Conservation (phyloP, 2,888 invertebrate genomes). For the Chalcis sispes region DNA sequence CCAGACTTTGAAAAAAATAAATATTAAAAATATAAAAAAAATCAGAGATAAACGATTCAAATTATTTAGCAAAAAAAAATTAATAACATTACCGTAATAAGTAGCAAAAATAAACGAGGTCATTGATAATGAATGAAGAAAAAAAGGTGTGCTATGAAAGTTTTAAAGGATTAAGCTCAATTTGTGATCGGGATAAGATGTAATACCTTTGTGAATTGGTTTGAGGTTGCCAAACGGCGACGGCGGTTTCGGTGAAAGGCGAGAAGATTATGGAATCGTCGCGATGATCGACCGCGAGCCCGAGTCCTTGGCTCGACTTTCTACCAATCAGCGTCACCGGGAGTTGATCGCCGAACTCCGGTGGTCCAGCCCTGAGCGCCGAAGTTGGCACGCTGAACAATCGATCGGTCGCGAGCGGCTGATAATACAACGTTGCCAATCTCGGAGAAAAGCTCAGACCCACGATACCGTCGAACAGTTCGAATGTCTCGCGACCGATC, state of each 20-base stretch:
- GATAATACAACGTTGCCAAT: slow-evolving; percentile 82
- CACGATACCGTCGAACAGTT: slow-evolving; percentile 86
- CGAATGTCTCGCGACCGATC: slow-evolving; percentile 83
- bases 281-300: slow-evolving; percentile 83
- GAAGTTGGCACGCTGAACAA: slow-evolving; percentile 87
- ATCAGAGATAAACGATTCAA: too few species aligned
- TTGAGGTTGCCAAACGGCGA: slow-evolving; percentile 88
- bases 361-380: slow-evolving; percentile 84
- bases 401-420: slow-evolving; percentile 86
- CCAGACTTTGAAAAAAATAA: too few species aligned
- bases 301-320: slow-evolving; percentile 90
- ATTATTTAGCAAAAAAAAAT: too few species aligned
- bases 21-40: too few species aligned
- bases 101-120: too few species aligned
- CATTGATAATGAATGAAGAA: too few species aligned
- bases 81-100: too few species aligned
- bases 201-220: slow-evolving; percentile 83
- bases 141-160: too few species aligned
- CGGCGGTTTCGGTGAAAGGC: slow-evolving; percentile 87
- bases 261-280: slow-evolving; percentile 88
- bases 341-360: slow-evolving; percentile 82
- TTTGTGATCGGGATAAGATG: slow-evolving; percentile 60
- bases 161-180: too few species aligned
- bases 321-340: slow-evolving; percentile 88
- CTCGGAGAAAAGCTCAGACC: slow-evolving; percentile 84